Evolutionary conservation across 2,797 vertebrate genomes (phyloP).

Genomic region (Geotrypetes seraphini): DNA sequence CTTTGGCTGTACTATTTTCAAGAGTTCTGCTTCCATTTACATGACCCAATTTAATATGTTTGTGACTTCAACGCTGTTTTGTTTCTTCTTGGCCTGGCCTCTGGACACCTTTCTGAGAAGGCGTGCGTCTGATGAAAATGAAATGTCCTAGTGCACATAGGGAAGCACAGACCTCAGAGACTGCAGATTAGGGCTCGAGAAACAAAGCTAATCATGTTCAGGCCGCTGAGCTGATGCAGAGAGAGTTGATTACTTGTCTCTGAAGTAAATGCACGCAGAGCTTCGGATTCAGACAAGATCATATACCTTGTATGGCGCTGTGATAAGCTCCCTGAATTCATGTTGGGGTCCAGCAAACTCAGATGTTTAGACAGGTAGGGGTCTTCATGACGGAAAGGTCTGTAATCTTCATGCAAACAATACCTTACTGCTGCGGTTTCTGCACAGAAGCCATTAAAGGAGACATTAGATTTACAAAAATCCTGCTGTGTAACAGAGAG

Average conservation of each 20-base stretch:
- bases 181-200: constrained; percentile 5
- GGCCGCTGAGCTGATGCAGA: constrained; percentile 1
- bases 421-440: too few relatives aligned
- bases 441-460: too few relatives aligned
- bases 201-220: constrained; percentile 13
- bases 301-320: background rate
- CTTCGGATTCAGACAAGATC: background rate
- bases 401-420: too few relatives aligned
- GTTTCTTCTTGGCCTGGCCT: background rate
- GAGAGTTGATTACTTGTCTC: constrained; percentile 12
- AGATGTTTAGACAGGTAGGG: background rate
- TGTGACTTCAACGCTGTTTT: background rate
- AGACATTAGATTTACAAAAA: too few relatives aligned
- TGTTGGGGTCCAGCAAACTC: background rate
- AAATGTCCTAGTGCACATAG: constrained; percentile 11
- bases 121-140: background rate
- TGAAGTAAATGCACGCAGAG: constrained; percentile 5
- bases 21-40: constrained; percentile 2
- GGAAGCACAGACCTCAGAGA: constrained; percentile 7
- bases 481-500: too few relatives aligned
- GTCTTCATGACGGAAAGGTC: too few relatives aligned
- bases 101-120: constrained; percentile 2
- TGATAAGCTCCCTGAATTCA: background rate
- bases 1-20: background rate
- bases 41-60: background rate